These are phyloP conservation scores for Mythimna loreyi DNA, from an alignment of 2,888 invertebrate species.

Conservation along the genomic window DNA sequence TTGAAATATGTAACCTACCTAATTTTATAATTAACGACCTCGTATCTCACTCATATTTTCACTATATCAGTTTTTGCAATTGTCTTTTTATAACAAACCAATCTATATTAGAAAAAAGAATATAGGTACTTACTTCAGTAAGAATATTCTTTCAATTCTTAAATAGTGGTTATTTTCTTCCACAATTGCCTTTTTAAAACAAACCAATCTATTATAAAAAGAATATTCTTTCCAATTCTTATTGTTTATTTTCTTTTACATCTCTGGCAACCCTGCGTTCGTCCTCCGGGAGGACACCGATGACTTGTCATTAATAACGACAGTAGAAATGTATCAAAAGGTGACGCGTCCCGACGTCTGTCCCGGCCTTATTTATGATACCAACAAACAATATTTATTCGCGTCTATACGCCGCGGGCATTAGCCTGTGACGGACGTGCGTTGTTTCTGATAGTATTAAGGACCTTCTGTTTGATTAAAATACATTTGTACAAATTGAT, in stretches of 20 bases:
- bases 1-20: no score
- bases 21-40: no score
- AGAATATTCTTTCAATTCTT: no score
- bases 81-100: no score
- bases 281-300: constrained; percentile 88
- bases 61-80: no score
- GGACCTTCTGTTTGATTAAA: constrained; percentile 3
- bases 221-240: background rate
- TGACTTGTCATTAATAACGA: constrained; percentile 92
- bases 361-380: constrained; percentile 89
- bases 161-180: no score
- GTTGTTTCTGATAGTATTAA: constrained; percentile 46
- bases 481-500: background rate
- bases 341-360: constrained; percentile 89
- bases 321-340: constrained; percentile 91
- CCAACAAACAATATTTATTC: constrained; percentile 87
- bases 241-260: background rate
- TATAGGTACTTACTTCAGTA: no score
- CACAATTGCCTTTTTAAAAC: no score
- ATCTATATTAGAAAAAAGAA: no score
- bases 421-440: constrained; percentile 62
- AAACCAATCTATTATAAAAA: background rate
- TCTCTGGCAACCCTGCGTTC: constrained; percentile 78
- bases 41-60: no score
- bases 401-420: constrained; percentile 58